Base-by-base conservation (phyloP, 2,797 vertebrate species). In the Avahi laniger region DNA sequence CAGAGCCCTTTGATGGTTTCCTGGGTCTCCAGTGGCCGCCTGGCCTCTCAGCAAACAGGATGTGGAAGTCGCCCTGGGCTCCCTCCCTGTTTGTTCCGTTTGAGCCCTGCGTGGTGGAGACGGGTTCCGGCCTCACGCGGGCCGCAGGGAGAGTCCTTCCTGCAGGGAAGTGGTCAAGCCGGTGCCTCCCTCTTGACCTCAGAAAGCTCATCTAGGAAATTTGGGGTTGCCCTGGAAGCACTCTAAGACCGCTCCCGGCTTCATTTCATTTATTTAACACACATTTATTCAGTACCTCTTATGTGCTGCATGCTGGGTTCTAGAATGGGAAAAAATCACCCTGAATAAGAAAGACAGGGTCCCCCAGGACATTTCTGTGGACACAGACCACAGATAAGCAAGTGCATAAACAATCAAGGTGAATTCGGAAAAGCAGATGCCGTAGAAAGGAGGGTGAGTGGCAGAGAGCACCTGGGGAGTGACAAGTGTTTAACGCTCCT, bases 161-260 rank as follows among this genome's bases (percentile, higher is more conserved):
- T 3, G 2, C 14, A 5, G 35, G 10, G 4, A 13, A n/a, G 6
- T 3, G 22, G 73, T 28, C 30, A 22, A 26, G 52, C 43, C 35
- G 13, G 35, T 17, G 35, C 63, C 33, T 61, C 46, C n/a, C 24
- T n/a, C 17, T 14, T 8, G 43, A 24, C 18, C 73, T 48, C 57
- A 20, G 59, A 33, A 59, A 13, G 46, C 75, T 48, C 3, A 0
- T 28, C 73, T 15, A 0, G 15, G 73, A 54, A 15, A 7, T 54
- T 7, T 2, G 33, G n/a, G 0, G 0, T 28, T 10, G 10, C 9
- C 8, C 33, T 2, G 0, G 57, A 8, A 0, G 1, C 2, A 0
- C 20, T 7, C 22, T 24, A 18, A 41, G 41, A 22, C 2, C 1
- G 67, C 14, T 6, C 8, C 8, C 4, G 2, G 7, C 46, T 26